Base-by-base conservation (phyloP, 1,140 invertebrate genomes). In the Lepidurus couesii region DNA sequence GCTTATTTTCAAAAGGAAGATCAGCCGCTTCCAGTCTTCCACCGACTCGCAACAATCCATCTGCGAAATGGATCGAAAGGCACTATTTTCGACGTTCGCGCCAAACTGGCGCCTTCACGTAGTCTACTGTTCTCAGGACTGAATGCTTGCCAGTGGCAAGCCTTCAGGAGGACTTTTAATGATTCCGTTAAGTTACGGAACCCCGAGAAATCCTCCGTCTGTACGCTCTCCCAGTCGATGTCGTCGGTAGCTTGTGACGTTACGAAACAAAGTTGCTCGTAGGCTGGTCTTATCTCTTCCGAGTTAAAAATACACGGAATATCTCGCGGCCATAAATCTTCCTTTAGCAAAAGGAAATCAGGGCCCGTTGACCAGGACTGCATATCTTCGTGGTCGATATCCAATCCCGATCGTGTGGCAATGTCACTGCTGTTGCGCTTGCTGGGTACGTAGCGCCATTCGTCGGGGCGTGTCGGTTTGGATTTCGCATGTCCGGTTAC, bases 371-470 rank as follows among this genome's bases (percentile, higher is more conserved):
- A 26, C 26, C 26, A 26, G 26, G 26, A 26, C 26, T 26, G 26
- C 26, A 26, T 26, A 26, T 26, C 1, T 26, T 26, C 26, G 1
- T 26, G 26, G 26, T 26, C 26, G 26, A 26, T 26, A 26, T 26
- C 26, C 26, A 26, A 26, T 1, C 26, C 26, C 1, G 74, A 75
- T 11, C 74, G 11, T 24, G 21, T 75, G 13, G 74, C 74, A 24
- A 75, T 11, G 74, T 75, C 11, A 42, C 74, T 75, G 10, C 24
- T 42, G 74, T 75, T 75, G 2, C 24, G 10, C 21, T 42, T 24
- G 11, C 21, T 2, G 74, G 74, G 74, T 24, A 75, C 74, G 74
- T 75, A 42, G 10, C 74, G 24, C 74, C 74, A 24, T 75, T 75
- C 74, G 24, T 16, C 24, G 24, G 21, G 74, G 13, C 24, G 24